phyloP scores from a whole-genome alignment of 2,888 invertebrate species.

The Hypomecis atomaria region DNA sequence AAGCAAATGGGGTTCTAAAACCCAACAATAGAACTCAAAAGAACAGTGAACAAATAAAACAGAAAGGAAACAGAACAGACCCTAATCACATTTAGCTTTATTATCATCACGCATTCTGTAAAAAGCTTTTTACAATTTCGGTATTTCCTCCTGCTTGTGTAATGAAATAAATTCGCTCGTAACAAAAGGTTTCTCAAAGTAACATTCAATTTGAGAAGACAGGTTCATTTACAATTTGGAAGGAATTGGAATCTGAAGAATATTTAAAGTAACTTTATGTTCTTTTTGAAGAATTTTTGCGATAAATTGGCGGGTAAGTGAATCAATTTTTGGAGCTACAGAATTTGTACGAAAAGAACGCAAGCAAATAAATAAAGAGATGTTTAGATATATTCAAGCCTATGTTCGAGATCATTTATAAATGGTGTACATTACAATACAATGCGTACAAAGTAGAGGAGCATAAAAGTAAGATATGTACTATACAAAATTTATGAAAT shows the following conservation, averaged over 20 bases:
- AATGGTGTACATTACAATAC: too few species aligned
- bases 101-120: conserved; percentile 5
- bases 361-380: not conserved
- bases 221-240: conserved; percentile 29
- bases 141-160: conserved; percentile 15
- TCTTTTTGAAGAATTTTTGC: conserved; percentile 13
- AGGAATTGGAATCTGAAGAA: conserved; percentile 8
- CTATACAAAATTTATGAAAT: too few species aligned
- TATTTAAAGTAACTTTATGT: conserved; percentile 13
- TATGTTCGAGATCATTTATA: too few species aligned
- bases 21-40: not conserved
- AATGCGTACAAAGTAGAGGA: too few species aligned
- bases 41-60: not conserved
- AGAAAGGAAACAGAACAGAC: conserved; percentile 1
- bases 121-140: conserved; percentile 21
- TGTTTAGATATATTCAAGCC: too few species aligned
- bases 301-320: conserved; percentile 12
- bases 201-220: conserved; percentile 14
- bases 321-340: conserved; percentile 14
- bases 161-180: conserved; percentile 28
- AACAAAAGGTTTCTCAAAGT: conserved; percentile 22
- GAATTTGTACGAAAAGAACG: not conserved
- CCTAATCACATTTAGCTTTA: conserved; percentile 19
- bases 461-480: too few species aligned
- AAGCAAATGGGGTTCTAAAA: too few species aligned